These are phyloP conservation scores for Zygogramma bicolorata DNA, from an alignment of 2,888 invertebrate species.

Conservation along the genomic window DNA sequence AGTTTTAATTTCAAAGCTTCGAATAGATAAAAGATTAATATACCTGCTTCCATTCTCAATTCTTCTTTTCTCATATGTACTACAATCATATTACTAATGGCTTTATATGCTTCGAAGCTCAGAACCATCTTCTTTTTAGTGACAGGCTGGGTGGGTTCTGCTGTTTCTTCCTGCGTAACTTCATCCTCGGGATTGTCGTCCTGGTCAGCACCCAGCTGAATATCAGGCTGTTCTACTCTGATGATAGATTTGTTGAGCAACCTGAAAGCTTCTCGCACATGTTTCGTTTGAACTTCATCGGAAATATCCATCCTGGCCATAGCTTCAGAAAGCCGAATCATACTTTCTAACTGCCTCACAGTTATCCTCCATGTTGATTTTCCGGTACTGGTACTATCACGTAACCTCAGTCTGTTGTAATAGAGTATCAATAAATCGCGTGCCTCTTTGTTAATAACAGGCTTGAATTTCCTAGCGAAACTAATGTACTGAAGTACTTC, in stretches of 20 bases:
- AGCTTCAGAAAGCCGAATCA: slow-evolving; percentile 96
- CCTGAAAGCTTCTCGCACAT: slow-evolving; percentile 90
- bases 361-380: slow-evolving; percentile 95
- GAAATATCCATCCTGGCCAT: slow-evolving; percentile 97
- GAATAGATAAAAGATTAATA: slow-evolving; percentile 9
- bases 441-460: slow-evolving; percentile 85
- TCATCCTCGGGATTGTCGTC: slow-evolving; percentile 67
- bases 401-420: slow-evolving; percentile 87
- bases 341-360: slow-evolving; percentile 94
- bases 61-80: slow-evolving; percentile 91
- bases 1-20: not conserved
- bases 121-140: slow-evolving; percentile 82
- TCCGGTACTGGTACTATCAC: slow-evolving; percentile 75
- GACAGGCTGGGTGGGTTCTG: slow-evolving; percentile 45
- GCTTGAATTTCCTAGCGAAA: slow-evolving; percentile 96
- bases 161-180: slow-evolving; percentile 60
- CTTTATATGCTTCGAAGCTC: slow-evolving; percentile 94
- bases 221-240: slow-evolving; percentile 97
- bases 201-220: slow-evolving; percentile 88
- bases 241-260: slow-evolving; percentile 96
- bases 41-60: slow-evolving; percentile 75
- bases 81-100: slow-evolving; percentile 91
- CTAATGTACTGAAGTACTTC: slow-evolving; percentile 96
- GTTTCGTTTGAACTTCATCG: slow-evolving; percentile 86
- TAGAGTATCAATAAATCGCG: slow-evolving; percentile 83